Evolutionary conservation across 1,140 invertebrate genomes (phyloP).

Genomic region (Pteromalus puparum): DNA sequence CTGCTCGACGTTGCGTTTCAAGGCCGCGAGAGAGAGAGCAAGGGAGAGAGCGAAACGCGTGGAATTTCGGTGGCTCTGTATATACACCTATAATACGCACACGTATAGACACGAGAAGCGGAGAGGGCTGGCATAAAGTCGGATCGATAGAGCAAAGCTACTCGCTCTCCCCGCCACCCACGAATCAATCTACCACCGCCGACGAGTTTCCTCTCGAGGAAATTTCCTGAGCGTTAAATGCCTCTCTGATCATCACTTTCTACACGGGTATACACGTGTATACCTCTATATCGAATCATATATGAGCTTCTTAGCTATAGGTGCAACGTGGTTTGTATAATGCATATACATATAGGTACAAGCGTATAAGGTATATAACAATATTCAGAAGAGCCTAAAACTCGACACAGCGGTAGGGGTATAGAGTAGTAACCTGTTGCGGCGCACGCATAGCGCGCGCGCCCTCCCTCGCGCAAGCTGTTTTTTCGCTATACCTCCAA

Average conservation of each 20-base stretch:
- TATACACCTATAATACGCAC: background rate
- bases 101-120: background rate
- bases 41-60: background rate
- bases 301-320: too few species aligned
- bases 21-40: background rate
- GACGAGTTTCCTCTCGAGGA: background rate
- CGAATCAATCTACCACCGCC: background rate
- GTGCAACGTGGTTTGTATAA: too few species aligned
- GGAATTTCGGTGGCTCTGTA: background rate
- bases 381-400: background rate
- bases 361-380: too few species aligned
- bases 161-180: background rate
- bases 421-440: conserved; percentile 67
- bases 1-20: background rate
- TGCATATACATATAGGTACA: too few species aligned
- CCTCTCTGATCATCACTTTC: too few species aligned
- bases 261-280: too few species aligned
- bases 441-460: conserved; percentile 59
- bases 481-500: background rate
- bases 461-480: conserved; percentile 40
- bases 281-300: too few species aligned
- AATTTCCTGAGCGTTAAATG: background rate
- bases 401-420: background rate
- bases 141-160: background rate
- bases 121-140: background rate